A percentile compares a stretch with the other conserved stretches of the same genome.
These are phyloP conservation scores for Ameiurus melas DNA, from an alignment of 2,113 vertebrate species.

Conservation along the genomic window DNA sequence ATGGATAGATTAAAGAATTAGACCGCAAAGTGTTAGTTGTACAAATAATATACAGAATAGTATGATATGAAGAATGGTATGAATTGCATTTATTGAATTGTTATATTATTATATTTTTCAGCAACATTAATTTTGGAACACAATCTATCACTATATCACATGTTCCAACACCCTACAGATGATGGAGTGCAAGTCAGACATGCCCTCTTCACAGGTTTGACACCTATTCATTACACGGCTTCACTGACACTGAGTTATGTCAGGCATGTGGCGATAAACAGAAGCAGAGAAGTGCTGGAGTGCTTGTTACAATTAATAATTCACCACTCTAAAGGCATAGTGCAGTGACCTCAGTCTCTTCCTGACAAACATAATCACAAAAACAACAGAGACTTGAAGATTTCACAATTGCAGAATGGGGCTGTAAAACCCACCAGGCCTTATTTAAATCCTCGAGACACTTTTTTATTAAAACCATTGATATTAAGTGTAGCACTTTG, in stretches of 20 bases:
- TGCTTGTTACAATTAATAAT: constrained; percentile 41
- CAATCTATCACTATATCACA: neutral
- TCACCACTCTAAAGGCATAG: constrained; percentile 10
- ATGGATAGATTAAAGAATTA: neutral
- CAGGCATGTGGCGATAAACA: constrained; percentile 4
- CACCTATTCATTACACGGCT: constrained; percentile 24
- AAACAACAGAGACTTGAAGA: neutral
- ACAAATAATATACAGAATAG: neutral
- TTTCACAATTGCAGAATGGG: neutral
- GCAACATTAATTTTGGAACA: neutral
- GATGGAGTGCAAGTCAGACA: neutral
- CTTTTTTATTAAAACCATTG: constrained; percentile 24
- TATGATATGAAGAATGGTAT: neutral
- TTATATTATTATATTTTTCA: neutral
- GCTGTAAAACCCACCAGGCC: neutral
- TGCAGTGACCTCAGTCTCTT: constrained; percentile 4
- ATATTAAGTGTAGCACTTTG: constrained; percentile 26
- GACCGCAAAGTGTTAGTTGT: neutral
- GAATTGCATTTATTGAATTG: neutral
- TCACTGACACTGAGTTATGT: constrained; percentile 1
- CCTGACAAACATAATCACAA: neutral
- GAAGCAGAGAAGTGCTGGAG: neutral
- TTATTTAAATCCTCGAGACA: neutral
- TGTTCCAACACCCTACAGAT: neutral
- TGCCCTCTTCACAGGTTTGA: constrained; percentile 18